Conservation (phyloP, 2,888 invertebrate genomes). For the Ariolimax columbianus region DNA sequence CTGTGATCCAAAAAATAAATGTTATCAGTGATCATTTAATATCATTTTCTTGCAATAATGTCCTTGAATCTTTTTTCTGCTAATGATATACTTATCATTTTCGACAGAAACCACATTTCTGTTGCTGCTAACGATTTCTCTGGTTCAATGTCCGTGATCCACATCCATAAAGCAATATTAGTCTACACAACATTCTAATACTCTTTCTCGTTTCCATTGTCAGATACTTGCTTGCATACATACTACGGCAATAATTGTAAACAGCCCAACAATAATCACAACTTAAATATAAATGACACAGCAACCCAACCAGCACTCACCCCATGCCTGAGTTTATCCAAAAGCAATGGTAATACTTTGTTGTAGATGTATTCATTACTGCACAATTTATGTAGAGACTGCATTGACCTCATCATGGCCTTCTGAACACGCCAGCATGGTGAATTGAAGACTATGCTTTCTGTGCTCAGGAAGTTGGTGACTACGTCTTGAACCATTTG, state of each 20-base stretch:
- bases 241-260: not conserved
- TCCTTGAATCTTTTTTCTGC: too few relatives aligned
- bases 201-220: too few relatives aligned
- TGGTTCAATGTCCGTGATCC: too few relatives aligned
- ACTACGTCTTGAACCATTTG: slow-evolving; percentile 80
- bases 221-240: too few relatives aligned
- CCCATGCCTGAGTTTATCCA: slow-evolving; percentile 82
- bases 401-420: slow-evolving; percentile 82
- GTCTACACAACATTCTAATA: too few relatives aligned
- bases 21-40: too few relatives aligned
- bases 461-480: slow-evolving; percentile 84
- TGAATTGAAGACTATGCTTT: slow-evolving; percentile 83
- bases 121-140: too few relatives aligned
- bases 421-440: slow-evolving; percentile 86
- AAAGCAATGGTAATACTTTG: slow-evolving; percentile 84
- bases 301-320: slow-evolving; percentile 78
- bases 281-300: not conserved
- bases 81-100: too few relatives aligned
- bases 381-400: slow-evolving; percentile 83
- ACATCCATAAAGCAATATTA: too few relatives aligned
- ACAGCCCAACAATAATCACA: not conserved
- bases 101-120: too few relatives aligned
- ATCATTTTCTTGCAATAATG: too few relatives aligned
- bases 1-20: too few relatives aligned
- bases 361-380: slow-evolving; percentile 84